phyloP scores from a whole-genome alignment of 2,888 invertebrate species.

The Hemithea aestivaria region DNA sequence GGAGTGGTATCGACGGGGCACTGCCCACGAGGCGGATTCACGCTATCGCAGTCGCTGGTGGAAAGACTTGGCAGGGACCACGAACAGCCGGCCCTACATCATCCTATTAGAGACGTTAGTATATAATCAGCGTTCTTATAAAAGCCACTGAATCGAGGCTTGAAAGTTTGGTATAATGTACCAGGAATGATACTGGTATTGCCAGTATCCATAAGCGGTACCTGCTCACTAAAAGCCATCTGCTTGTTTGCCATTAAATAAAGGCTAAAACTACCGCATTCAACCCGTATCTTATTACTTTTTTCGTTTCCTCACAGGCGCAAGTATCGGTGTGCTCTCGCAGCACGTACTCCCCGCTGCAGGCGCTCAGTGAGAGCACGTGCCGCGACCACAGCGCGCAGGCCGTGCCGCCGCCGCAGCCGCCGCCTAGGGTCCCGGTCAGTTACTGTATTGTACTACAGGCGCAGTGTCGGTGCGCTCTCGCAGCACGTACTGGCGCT shows the following conservation, averaged over 20 bases:
- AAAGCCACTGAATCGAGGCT: no score
- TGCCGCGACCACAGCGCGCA: constrained; percentile 87
- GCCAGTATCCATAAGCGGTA: no score
- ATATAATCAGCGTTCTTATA: not conserved
- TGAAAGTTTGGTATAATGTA: no score
- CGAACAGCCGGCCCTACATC: constrained; percentile 52
- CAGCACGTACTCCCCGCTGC: constrained; percentile 80
- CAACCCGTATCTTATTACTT: no score
- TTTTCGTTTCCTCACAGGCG: constrained; percentile 9
- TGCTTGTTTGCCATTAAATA: no score
- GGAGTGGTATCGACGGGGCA: constrained; percentile 53
- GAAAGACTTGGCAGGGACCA: constrained; percentile 60
- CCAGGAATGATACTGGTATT: no score
- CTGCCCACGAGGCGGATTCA: constrained; percentile 52
- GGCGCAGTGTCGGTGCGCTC: no score
- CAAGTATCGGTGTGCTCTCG: constrained; percentile 55
- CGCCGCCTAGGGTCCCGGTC: constrained; percentile 45
- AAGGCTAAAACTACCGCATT: no score
- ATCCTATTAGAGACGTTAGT: constrained; percentile 62
- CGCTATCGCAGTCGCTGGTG: constrained; percentile 52
- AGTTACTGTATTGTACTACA: no score
- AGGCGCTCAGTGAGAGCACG: constrained; percentile 77
- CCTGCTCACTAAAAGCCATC: no score
- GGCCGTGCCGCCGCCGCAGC: constrained; percentile 65
- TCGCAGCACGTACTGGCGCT: no score